Percentiles rank a stretch among this genome's conserved stretches.
phyloP scores from a whole-genome alignment of 2,888 invertebrate species.

The Platycheirus albimanus region DNA sequence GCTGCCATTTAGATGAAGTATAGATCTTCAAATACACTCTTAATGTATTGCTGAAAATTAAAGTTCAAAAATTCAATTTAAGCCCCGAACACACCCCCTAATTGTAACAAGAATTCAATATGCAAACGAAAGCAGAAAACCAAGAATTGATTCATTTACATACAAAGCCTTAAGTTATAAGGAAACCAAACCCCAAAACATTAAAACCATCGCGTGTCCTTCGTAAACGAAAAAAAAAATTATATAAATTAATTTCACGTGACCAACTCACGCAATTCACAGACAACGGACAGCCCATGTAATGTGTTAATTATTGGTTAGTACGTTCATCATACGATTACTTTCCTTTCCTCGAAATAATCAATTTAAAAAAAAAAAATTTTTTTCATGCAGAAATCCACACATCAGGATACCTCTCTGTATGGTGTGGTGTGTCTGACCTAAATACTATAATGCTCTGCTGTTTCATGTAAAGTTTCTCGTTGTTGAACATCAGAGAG shows the following conservation, averaged over 20 bases:
- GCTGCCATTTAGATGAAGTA: too few relatives aligned
- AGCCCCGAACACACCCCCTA: too few relatives aligned
- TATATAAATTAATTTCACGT: constrained; percentile 29
- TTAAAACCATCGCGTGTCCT: constrained; percentile 28
- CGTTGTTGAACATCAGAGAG: neutral
- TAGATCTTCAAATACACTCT: too few relatives aligned
- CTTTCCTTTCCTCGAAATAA: neutral
- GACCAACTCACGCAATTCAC: constrained; percentile 34
- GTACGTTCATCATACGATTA: constrained; percentile 27
- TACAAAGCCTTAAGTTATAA: neutral
- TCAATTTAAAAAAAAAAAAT: neutral
- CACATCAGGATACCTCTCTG: neutral
- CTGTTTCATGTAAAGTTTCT: neutral
- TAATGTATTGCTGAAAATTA: too few relatives aligned
- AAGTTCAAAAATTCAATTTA: too few relatives aligned
- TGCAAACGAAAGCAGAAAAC: neutral
- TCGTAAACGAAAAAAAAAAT: neutral
- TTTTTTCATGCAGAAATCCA: neutral
- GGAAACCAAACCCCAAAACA: neutral
- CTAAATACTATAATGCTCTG: neutral
- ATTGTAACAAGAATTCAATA: too few relatives aligned
- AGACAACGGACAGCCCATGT: constrained; percentile 22
- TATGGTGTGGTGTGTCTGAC: too few relatives aligned
- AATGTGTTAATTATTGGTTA: constrained; percentile 47
- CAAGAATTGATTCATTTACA: neutral